Evolutionary conservation across 2,888 invertebrate genomes (phyloP).

Genomic region (Papilio gigon): DNA sequence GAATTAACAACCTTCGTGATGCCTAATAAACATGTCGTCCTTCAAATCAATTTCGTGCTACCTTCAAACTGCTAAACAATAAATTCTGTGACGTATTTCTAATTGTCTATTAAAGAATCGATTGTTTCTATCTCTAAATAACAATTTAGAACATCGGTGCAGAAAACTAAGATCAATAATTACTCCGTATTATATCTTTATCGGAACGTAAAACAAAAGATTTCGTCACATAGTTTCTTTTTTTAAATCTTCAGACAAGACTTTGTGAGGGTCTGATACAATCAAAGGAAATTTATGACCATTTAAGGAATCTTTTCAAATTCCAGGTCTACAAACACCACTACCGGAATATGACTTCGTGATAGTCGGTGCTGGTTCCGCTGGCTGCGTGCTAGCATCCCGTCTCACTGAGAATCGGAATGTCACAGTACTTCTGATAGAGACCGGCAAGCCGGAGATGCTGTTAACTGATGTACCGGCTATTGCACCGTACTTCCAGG

Average conservation of each 20-base stretch:
- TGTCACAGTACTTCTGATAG: constrained; percentile 76
- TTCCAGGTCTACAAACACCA: constrained; percentile 67
- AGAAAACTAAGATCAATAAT: too few relatives aligned
- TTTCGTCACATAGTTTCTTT: too few relatives aligned
- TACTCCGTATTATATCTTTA: too few relatives aligned
- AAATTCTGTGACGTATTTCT: background rate
- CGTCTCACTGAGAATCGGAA: constrained; percentile 73
- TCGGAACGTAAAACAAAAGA: too few relatives aligned
- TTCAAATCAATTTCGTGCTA: background rate
- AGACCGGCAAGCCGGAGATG: constrained; percentile 75
- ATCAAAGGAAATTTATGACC: too few relatives aligned
- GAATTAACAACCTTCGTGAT: constrained; percentile 8
- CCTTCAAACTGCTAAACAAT: background rate
- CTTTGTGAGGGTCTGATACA: too few relatives aligned
- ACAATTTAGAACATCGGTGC: too few relatives aligned
- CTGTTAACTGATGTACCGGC: constrained; percentile 71
- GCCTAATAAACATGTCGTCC: background rate
- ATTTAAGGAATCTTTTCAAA: constrained; percentile 25
- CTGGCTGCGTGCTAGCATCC: constrained; percentile 77
- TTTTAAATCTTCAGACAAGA: too few relatives aligned
- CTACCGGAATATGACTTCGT: constrained; percentile 74
- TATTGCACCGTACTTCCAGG: constrained; percentile 69
- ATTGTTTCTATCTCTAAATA: too few relatives aligned
- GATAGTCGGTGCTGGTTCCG: constrained; percentile 82
- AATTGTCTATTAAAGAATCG: too few relatives aligned